Conservation (phyloP, 2,113 vertebrate species). For the Dunckerocampus dactyliophorus region DNA sequence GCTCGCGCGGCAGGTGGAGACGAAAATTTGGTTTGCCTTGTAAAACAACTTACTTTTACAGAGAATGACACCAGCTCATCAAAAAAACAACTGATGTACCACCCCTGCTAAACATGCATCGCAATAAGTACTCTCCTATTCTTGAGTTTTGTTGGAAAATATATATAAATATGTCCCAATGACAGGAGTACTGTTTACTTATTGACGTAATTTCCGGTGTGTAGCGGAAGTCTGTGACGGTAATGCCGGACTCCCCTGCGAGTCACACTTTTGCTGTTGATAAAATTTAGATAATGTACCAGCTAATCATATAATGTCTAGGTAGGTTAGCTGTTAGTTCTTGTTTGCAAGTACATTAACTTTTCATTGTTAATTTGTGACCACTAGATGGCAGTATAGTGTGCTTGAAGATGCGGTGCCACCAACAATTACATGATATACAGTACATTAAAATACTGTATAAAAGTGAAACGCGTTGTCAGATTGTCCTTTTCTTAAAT, state of each 20-base stretch:
- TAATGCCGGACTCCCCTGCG: not conserved
- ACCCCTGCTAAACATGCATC: rapidly evolving
- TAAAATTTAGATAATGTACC: too few species aligned
- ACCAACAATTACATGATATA: too few species aligned
- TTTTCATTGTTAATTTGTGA: not conserved
- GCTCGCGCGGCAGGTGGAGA: conserved; percentile 6
- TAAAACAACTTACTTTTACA: conserved; percentile 25
- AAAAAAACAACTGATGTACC: not conserved
- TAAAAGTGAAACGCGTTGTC: too few species aligned
- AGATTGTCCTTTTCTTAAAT: too few species aligned
- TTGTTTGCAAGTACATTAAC: too few species aligned
- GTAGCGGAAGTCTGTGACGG: conserved; percentile 35
- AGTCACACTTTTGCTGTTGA: not conserved
- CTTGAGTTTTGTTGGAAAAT: not conserved
- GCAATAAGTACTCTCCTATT: rapidly evolving
- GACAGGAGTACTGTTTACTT: conserved; percentile 53
- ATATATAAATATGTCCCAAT: conserved; percentile 11
- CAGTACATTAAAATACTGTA: too few species aligned
- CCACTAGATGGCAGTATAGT: not conserved
- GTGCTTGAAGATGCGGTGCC: too few species aligned
- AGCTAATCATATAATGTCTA: not conserved
- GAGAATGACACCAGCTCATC: not conserved
- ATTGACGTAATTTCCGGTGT: conserved; percentile 50
- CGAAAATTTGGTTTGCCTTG: not conserved
- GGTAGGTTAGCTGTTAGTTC: not conserved